A percentile compares a stretch with the other conserved stretches of the same genome.
These are phyloP conservation scores for Diplogasteroides magnus DNA, from an alignment of 1,140 invertebrate genomes.

Conservation along the genomic window DNA sequence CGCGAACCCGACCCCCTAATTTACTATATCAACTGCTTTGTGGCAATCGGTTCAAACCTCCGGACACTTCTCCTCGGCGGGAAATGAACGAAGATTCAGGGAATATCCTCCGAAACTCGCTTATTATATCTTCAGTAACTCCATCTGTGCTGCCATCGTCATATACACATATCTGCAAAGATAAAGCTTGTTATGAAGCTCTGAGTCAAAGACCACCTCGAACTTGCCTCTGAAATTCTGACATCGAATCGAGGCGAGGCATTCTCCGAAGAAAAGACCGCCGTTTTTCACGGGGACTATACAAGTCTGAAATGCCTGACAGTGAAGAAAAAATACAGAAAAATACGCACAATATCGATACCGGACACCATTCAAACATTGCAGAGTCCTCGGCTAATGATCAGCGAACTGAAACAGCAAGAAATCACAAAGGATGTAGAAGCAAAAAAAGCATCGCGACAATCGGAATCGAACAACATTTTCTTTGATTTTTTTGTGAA, in stretches of 20 bases:
- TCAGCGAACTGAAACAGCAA: too few relatives aligned
- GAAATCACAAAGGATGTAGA: too few relatives aligned
- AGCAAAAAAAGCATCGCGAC: too few relatives aligned
- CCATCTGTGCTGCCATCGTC: conserved; percentile 67
- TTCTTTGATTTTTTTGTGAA: too few relatives aligned
- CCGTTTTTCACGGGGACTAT: conserved; percentile 21
- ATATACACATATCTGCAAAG: conserved; percentile 62
- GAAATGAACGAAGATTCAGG: too few relatives aligned
- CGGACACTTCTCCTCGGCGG: conserved; percentile 56
- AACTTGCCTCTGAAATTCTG: conserved; percentile 9
- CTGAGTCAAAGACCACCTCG: conserved; percentile 2
- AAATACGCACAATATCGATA: too few relatives aligned
- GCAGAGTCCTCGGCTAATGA: too few relatives aligned
- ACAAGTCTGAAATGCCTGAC: conserved; percentile 13
- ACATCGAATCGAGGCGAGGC: conserved; percentile 12
- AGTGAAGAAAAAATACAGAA: too few relatives aligned
- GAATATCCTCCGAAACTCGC: conserved; percentile 59
- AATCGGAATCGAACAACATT: too few relatives aligned
- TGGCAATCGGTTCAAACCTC: conserved; percentile 58
- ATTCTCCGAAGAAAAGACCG: conserved; percentile 12
- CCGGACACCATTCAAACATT: too few relatives aligned
- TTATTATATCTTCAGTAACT: conserved; percentile 57
- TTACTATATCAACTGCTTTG: conserved; percentile 6
- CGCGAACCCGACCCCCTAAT: conserved; percentile 66
- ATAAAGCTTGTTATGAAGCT: conserved; percentile 20